phyloP scores from a whole-genome alignment of 2,113 vertebrate genomes.

The Pipra filicauda region DNA sequence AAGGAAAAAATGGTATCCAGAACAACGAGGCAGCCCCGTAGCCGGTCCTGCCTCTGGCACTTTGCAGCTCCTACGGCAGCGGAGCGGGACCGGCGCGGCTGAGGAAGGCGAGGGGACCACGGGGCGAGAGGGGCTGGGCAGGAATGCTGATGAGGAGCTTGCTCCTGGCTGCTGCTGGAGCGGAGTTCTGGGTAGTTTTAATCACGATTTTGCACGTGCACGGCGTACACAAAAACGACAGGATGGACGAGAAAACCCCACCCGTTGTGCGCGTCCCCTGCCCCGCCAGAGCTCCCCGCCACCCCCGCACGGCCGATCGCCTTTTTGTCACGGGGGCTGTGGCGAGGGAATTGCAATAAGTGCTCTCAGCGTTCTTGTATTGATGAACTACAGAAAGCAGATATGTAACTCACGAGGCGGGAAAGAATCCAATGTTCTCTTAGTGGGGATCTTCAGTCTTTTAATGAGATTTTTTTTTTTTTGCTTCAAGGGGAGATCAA shows the following conservation, averaged over 20 bases:
- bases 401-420: not conserved
- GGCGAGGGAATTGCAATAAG: not conserved
- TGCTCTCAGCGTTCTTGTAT: not conserved
- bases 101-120: not conserved
- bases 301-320: not conserved
- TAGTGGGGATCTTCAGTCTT: not conserved
- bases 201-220: not conserved
- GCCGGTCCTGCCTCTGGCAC: conserved; percentile 39
- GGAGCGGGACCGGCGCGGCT: not conserved
- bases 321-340: not conserved
- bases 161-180: not conserved
- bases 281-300: not conserved
- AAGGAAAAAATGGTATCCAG: conserved; percentile 42
- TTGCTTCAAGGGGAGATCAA: not conserved
- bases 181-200: not conserved
- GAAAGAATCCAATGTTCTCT: conserved; percentile 22
- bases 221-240: not conserved
- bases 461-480: conserved; percentile 26
- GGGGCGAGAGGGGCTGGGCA: not conserved
- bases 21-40: conserved; percentile 17
- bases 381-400: not conserved
- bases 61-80: not conserved
- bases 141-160: not conserved
- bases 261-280: rapidly evolving
- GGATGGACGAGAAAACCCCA: not conserved